A percentile compares a stretch with the other conserved stretches of the same genome.
Conservation (phyloP, 2,113 vertebrate species). For the Campylomormyrus tamandua region DNA sequence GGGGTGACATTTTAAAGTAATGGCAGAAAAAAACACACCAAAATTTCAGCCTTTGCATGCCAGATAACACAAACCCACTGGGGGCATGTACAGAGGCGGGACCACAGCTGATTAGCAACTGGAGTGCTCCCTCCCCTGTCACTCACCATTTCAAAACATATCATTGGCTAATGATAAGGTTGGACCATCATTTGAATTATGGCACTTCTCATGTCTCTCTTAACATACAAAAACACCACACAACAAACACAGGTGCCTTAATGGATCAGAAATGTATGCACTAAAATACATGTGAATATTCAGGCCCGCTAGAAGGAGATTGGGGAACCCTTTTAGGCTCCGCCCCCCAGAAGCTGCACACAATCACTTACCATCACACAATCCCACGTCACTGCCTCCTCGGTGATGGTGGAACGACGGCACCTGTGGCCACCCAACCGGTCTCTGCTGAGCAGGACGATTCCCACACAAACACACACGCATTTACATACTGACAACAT, state of each 20-base stretch:
- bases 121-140: not conserved
- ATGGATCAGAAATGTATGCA: not conserved
- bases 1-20: not conserved
- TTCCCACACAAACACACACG: not conserved
- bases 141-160: not conserved
- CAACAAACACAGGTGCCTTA: not conserved
- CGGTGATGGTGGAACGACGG: no score
- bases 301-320: not conserved
- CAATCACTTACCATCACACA: not conserved
- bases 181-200: not conserved
- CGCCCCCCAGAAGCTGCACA: not conserved
- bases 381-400: not conserved
- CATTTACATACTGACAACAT: conserved; percentile 51
- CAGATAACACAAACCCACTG: not conserved
- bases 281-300: not conserved
- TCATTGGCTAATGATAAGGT: not conserved
- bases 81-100: not conserved
- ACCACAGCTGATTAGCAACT: not conserved
- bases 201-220: not conserved
- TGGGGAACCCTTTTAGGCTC: not conserved
- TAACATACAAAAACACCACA: not conserved
- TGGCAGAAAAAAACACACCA: not conserved
- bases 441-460: not conserved
- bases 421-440: not conserved
- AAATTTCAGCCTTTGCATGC: not conserved